These are phyloP conservation scores for Luperina nickerlii DNA, from an alignment of 2,888 invertebrate species.

Conservation along the genomic window DNA sequence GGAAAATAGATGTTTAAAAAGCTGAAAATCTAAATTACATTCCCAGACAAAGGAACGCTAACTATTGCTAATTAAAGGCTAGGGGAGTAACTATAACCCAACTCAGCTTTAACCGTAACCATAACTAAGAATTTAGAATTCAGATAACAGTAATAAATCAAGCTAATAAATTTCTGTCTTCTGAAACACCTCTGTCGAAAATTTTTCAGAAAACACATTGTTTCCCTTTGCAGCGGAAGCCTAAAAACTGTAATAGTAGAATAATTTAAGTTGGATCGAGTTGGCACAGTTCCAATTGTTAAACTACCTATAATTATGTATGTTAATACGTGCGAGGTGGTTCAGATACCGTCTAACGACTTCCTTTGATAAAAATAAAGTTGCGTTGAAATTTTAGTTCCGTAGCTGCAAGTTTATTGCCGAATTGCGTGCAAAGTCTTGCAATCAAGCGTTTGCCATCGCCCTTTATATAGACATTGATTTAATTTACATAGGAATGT, in stretches of 20 bases:
- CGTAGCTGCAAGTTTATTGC: slow-evolving; percentile 88
- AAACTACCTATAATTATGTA: slow-evolving; percentile 90
- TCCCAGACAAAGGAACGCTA: slow-evolving; percentile 30
- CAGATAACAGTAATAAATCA: slow-evolving; percentile 72
- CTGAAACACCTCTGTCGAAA: slow-evolving; percentile 72
- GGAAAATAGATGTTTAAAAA: background rate
- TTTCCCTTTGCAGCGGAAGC: slow-evolving; percentile 82
- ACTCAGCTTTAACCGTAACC: slow-evolving; percentile 32
- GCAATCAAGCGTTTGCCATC: slow-evolving; percentile 85
- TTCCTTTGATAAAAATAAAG: slow-evolving; percentile 90
- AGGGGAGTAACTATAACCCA: slow-evolving; percentile 25
- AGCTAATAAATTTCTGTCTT: slow-evolving; percentile 72
- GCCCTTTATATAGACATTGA: slow-evolving; percentile 89
- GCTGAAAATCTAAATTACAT: slow-evolving; percentile 34
- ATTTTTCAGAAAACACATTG: slow-evolving; percentile 79
- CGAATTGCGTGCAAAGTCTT: slow-evolving; percentile 85
- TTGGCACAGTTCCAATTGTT: slow-evolving; percentile 87
- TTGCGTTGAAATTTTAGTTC: slow-evolving; percentile 90
- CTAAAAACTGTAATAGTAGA: slow-evolving; percentile 85
- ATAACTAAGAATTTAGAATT: slow-evolving; percentile 58
- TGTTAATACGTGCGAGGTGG: slow-evolving; percentile 89
- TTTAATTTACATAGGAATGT: slow-evolving; percentile 86
- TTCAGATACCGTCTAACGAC: slow-evolving; percentile 89
- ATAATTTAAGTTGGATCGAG: slow-evolving; percentile 83
- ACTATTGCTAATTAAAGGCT: slow-evolving; percentile 39